These are phyloP conservation scores for Xestia ashworthii DNA, from an alignment of 2,888 invertebrate genomes.

Conservation along the genomic window DNA sequence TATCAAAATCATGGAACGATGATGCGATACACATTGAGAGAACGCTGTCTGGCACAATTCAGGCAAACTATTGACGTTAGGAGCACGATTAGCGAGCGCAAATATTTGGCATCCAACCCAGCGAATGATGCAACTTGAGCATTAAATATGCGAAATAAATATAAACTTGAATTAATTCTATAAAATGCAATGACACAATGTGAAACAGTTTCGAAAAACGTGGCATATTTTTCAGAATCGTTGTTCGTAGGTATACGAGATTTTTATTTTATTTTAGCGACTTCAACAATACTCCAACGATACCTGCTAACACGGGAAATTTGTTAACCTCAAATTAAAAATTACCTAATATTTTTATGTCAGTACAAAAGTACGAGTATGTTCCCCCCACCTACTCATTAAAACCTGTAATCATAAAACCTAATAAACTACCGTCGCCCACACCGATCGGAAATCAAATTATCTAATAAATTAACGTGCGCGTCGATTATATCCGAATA, in stretches of 20 bases:
- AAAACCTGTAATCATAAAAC: constrained; percentile 65
- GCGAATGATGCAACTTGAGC: constrained; percentile 20
- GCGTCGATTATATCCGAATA: constrained; percentile 73
- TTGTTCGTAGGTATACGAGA: neutral
- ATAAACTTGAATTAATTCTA: neutral
- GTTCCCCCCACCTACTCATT: constrained; percentile 40
- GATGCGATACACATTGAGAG: constrained; percentile 27
- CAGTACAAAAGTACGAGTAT: constrained; percentile 42
- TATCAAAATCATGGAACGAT: constrained; percentile 39
- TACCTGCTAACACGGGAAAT: neutral
- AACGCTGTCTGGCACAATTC: constrained; percentile 56
- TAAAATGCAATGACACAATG: neutral
- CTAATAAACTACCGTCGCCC: constrained; percentile 67
- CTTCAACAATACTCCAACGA: neutral
- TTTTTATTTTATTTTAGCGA: neutral
- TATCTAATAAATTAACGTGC: constrained; percentile 82
- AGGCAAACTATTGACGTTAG: constrained; percentile 59
- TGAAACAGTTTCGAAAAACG: neutral
- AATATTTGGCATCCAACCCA: constrained; percentile 57
- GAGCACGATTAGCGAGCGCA: constrained; percentile 55
- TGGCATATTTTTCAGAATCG: neutral
- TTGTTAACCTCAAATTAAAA: neutral
- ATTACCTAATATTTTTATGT: neutral
- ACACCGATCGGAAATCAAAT: constrained; percentile 78
- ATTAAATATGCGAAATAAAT: constrained; percentile 13